A percentile compares a stretch with the other conserved stretches of the same genome.
These are phyloP conservation scores for Hippasteria phrygiana DNA, from an alignment of 53 echinoderm and acorn worm species.

Conservation along the genomic window DNA sequence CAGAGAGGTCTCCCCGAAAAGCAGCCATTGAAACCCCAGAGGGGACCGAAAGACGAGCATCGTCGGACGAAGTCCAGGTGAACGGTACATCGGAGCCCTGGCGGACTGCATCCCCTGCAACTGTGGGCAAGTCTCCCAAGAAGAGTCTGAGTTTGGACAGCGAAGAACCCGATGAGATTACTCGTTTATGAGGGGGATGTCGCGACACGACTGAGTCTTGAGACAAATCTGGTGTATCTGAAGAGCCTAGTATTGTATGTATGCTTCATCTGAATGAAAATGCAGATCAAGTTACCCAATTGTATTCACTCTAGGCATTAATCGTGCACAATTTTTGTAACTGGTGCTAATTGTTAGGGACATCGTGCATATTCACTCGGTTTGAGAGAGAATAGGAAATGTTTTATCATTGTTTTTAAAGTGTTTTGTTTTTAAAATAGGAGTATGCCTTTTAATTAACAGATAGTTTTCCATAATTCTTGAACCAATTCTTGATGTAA, in stretches of 20 bases:
- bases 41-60: background rate
- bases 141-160: background rate
- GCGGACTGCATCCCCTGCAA: background rate
- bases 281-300: background rate
- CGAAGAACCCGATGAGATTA: background rate
- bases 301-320: background rate
- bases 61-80: background rate
- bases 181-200: conserved; percentile 23
- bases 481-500: background rate
- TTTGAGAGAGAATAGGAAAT: background rate
- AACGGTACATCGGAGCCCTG: conserved; percentile 9
- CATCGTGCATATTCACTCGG: conserved; percentile 4
- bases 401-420: background rate
- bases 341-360: conserved; percentile 38
- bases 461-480: background rate
- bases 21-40: background rate
- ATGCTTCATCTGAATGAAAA: background rate
- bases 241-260: too few species aligned
- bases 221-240: background rate
- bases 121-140: background rate
- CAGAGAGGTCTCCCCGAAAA: conserved; percentile 1
- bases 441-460: background rate
- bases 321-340: background rate
- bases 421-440: background rate
- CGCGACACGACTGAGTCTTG: too few species aligned